Evolutionary conservation across 1,140 invertebrate genomes (phyloP).

Genomic region (Hylaeus volcanicus): DNA sequence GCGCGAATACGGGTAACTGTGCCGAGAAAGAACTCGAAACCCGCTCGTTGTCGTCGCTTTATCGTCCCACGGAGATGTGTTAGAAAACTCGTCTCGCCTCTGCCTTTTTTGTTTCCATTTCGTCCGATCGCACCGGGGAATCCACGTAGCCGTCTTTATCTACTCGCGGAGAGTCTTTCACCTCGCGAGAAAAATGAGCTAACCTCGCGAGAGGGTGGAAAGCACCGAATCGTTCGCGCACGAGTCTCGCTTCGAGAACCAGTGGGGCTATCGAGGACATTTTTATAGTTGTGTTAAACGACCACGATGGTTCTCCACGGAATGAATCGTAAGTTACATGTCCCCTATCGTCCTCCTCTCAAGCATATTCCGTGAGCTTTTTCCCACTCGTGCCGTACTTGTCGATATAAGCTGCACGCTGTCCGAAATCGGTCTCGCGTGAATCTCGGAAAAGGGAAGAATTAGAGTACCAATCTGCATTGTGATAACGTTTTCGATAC

Average conservation of each 20-base stretch:
- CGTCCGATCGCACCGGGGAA: neutral
- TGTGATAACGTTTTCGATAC: too few relatives aligned
- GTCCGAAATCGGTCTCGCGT: too few relatives aligned
- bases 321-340: constrained; percentile 77
- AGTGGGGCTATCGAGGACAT: constrained; percentile 59
- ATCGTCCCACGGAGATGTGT: constrained; percentile 17
- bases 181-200: constrained; percentile 38
- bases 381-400: neutral
- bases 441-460: too few relatives aligned
- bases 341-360: constrained; percentile 34
- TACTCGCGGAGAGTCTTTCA: neutral
- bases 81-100: neutral
- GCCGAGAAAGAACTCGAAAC: constrained; percentile 1
- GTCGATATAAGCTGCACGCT: too few relatives aligned
- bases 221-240: constrained; percentile 42
- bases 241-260: constrained; percentile 49
- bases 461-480: too few relatives aligned
- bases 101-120: constrained; percentile 26
- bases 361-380: constrained; percentile 47
- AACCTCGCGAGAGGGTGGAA: constrained; percentile 48
- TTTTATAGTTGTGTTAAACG: constrained; percentile 59
- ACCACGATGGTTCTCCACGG: constrained; percentile 79
- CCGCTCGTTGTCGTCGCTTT: constrained; percentile 1
- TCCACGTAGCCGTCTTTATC: neutral
- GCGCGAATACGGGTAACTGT: constrained; percentile 6